Base-by-base conservation (phyloP, 2,888 invertebrate species). In the Octodonta nipae region DNA sequence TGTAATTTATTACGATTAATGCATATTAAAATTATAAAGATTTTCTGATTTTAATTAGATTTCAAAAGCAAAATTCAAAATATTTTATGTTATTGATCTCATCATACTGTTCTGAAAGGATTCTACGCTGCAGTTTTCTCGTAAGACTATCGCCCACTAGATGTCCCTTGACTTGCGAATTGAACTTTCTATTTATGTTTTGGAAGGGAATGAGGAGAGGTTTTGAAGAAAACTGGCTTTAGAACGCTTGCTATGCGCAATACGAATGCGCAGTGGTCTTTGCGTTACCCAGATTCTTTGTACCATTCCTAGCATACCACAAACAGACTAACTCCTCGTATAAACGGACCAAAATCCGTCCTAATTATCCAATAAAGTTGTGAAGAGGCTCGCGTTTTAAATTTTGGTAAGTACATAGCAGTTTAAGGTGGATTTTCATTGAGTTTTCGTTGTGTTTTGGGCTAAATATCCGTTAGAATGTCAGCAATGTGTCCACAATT, bases 201-300 rank as follows among this genome's bases (percentile, higher is more conserved):
- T 33, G 36, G 33, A 31, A 36, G 36, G 35, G 41, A 33, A 32
- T 15, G 40, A 35, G 40, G 41, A 39, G 41, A 38, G 41, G 33
- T 35, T 36, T 20, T 35, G 43, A 41, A 39, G 49, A 49, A 50
- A 55, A 61, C 65, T 64, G 62, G 65, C 64, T 67, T 66, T 73
- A 68, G 63, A 65, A 73, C 55, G 58, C 55, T 74, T 74, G 73
- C 74, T 73, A 75, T 79, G 79, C 79, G 80, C 78, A 75, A 71
- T 71, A 57, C 70, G 71, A 71, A 68, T 81, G 80, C 80, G 81
- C 80, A 72, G 70, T 75, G 71, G 75, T 70, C 73, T 75, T 75
- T 80, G 83, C 85, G 85, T 86, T 84, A 84, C 85, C 82, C 75
- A 77, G 84, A 86, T 86, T 87, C 86, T 85, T 86, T 86, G 83